Percentiles rank a stretch among this genome's conserved stretches.
Conservation (phyloP, 2,797 vertebrate species). For the Rhyacichthys aspro region DNA sequence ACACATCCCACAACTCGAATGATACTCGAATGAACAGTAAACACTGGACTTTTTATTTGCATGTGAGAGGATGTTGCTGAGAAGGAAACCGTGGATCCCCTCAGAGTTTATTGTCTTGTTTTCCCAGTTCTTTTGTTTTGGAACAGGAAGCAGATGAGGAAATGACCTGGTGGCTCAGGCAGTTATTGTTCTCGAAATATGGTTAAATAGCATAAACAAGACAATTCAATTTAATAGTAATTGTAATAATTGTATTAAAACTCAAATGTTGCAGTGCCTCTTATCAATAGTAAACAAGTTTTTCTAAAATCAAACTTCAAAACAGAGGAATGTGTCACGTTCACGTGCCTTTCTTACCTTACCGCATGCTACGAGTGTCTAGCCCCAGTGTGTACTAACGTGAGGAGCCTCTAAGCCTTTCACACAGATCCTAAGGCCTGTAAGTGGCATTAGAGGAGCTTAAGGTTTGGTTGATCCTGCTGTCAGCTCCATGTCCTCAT, state of each 20-base stretch:
- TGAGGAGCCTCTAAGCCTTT: conserved; percentile 47
- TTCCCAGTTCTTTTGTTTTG: conserved; percentile 58
- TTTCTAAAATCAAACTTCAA: not conserved
- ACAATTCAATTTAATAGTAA: conserved; percentile 1
- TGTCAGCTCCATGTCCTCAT: conserved; percentile 10
- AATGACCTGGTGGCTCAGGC: conserved; percentile 50
- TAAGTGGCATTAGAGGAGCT: conserved; percentile 67
- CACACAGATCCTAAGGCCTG: conserved; percentile 48
- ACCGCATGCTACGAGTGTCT: not conserved
- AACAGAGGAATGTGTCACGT: not conserved
- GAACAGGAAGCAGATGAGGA: conserved; percentile 77
- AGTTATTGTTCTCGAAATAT: conserved; percentile 63
- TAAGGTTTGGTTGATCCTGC: conserved; percentile 48
- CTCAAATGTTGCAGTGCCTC: no score
- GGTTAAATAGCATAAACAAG: conserved; percentile 31
- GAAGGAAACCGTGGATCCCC: conserved; percentile 53
- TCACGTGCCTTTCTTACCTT: conserved; percentile 4
- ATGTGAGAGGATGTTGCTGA: conserved; percentile 16
- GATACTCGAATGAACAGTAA: not conserved
- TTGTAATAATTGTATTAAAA: no score
- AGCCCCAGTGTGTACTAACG: conserved; percentile 9
- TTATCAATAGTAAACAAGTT: not conserved
- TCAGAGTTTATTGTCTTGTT: conserved; percentile 31
- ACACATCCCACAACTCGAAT: not conserved
- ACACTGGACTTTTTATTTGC: not conserved